Evolutionary conservation across 2,113 vertebrate species (phyloP).

Genomic region (Ammodytes dubius): DNA sequence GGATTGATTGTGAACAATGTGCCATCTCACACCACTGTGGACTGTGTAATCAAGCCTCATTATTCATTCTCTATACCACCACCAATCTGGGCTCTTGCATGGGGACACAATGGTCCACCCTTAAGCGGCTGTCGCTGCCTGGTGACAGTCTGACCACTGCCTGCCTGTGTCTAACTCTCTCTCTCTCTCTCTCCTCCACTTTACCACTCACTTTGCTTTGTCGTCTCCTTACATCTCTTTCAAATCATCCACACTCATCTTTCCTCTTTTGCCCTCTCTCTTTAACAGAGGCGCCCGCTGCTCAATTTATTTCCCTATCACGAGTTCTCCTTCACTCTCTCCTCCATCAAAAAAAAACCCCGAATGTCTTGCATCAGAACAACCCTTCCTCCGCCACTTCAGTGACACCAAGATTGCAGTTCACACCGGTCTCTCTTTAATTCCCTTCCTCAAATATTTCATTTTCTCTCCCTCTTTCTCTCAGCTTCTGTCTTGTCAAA

Average conservation of each 20-base stretch:
- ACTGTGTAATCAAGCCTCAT: slow-evolving; percentile 86
- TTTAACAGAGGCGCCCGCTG: slow-evolving; percentile 44
- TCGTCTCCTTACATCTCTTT: slow-evolving; percentile 55
- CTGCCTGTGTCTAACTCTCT: slow-evolving; percentile 13
- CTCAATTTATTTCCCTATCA: slow-evolving; percentile 55
- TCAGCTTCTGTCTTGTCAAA: slow-evolving; percentile 49
- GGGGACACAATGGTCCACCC: slow-evolving; percentile 76
- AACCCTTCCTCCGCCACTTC: slow-evolving; percentile 43
- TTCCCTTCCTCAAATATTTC: slow-evolving; percentile 54
- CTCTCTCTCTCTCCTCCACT: slow-evolving; percentile 51
- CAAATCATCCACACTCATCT: slow-evolving; percentile 73
- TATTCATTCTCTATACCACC: slow-evolving; percentile 81
- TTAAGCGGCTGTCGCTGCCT: slow-evolving; percentile 56
- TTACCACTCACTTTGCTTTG: slow-evolving; percentile 26
- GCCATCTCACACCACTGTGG: slow-evolving; percentile 66
- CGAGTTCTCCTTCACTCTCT: slow-evolving; percentile 62
- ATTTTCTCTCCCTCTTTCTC: slow-evolving; percentile 51
- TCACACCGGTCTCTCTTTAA: slow-evolving; percentile 50
- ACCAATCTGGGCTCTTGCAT: slow-evolving; percentile 63
- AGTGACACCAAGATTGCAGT: slow-evolving; percentile 60
- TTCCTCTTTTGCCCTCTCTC: slow-evolving; percentile 53
- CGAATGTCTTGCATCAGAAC: slow-evolving; percentile 64
- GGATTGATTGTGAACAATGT: slow-evolving; percentile 85
- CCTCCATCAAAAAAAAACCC: slow-evolving; percentile 58
- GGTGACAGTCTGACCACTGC: slow-evolving; percentile 64